phyloP scores from a whole-genome alignment of 1,140 invertebrate genomes.

The Asobara japonica region DNA sequence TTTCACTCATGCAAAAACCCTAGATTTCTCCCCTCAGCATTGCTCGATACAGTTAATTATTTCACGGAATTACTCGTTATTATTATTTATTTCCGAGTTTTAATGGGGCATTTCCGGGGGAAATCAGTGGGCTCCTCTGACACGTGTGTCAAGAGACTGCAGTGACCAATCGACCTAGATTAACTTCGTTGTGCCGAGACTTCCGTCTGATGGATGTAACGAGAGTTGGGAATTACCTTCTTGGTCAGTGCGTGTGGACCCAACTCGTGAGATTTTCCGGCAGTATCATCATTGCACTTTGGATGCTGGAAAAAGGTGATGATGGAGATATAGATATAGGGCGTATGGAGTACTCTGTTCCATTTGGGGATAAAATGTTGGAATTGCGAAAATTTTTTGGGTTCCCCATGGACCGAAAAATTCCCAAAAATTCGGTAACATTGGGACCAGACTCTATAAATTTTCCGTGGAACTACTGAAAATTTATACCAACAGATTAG shows the following conservation, averaged over 20 bases:
- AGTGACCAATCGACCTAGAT: conserved; percentile 57
- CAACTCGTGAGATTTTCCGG: not conserved
- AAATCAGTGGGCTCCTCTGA: not conserved
- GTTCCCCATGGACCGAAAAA: too few relatives aligned
- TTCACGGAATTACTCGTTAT: not conserved
- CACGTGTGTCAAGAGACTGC: conserved; percentile 21
- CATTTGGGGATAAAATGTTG: conserved; percentile 16
- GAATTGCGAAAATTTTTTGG: too few relatives aligned
- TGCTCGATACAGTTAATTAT: not conserved
- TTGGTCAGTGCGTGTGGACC: not conserved
- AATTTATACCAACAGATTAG: too few relatives aligned
- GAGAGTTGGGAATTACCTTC: not conserved
- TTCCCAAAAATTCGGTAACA: too few relatives aligned
- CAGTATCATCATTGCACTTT: not conserved
- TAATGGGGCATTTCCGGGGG: not conserved
- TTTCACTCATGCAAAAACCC: not conserved
- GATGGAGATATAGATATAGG: conserved; percentile 7
- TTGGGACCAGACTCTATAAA: too few relatives aligned
- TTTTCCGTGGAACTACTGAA: too few relatives aligned
- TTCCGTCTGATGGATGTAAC: conserved; percentile 33
- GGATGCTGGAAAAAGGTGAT: not conserved
- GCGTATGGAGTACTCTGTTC: too few relatives aligned
- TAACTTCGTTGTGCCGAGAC: conserved; percentile 46
- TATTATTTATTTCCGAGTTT: conserved; percentile 1
- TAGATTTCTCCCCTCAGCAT: not conserved